Evolutionary conservation across 2,797 vertebrate species (phyloP).

Genomic region (Poecilia picta): DNA sequence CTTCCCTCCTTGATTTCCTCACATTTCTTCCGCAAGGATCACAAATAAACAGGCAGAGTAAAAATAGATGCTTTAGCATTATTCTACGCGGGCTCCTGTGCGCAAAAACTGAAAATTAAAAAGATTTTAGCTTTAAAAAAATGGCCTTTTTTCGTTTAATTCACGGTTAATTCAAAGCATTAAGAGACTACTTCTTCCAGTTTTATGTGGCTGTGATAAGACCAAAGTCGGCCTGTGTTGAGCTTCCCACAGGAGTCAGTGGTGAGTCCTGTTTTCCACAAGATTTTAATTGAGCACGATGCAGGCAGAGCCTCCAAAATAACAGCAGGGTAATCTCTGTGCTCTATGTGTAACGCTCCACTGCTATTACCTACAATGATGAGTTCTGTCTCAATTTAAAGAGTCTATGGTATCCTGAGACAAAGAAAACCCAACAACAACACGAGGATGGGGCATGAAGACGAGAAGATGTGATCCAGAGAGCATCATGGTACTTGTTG

Average conservation of each 20-base stretch:
- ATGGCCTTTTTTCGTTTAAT: not conserved
- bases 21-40: not conserved
- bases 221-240: not conserved
- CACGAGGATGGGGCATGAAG: not conserved
- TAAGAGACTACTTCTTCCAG: not conserved
- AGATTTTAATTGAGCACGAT: not conserved
- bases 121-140: not conserved
- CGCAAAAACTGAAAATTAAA: not conserved
- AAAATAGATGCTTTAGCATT: not conserved
- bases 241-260: not conserved
- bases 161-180: not conserved
- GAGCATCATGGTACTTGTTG: not conserved
- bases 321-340: not conserved
- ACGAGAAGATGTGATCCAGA: not conserved
- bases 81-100: not conserved
- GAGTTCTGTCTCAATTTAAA: not conserved
- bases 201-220: not conserved
- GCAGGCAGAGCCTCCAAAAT: not conserved
- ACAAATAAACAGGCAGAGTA: not conserved
- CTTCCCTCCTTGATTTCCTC: slow-evolving; percentile 18
- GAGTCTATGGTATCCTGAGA: not conserved
- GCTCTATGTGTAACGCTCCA: not conserved
- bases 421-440: not conserved
- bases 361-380: not conserved
- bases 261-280: not conserved